Conservation (phyloP, 2,888 invertebrate species). For the Dynastes maya region DNA sequence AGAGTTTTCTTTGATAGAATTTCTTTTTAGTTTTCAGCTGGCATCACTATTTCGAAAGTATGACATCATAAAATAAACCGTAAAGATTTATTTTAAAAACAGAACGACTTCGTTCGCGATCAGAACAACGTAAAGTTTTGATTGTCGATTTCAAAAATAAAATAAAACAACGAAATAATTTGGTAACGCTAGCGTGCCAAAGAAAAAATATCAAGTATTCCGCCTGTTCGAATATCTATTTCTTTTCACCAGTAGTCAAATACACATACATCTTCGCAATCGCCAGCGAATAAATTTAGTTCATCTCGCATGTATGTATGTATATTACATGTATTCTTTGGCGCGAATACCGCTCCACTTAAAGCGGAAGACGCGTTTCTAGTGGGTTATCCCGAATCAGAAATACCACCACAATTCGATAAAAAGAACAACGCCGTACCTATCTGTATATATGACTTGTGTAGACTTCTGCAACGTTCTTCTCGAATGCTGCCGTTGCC, state of each 20-base stretch:
- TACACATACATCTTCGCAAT: slow-evolving; percentile 8
- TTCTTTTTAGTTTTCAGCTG: slow-evolving; percentile 20
- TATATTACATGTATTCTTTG: not conserved
- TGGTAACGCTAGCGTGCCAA: slow-evolving; percentile 14
- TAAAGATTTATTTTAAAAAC: slow-evolving; percentile 24
- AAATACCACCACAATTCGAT: slow-evolving; percentile 40
- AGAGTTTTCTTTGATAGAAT: not conserved
- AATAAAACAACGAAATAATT: not conserved
- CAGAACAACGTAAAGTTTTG: slow-evolving; percentile 12
- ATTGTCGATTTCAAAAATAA: slow-evolving; percentile 31
- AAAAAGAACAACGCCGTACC: slow-evolving; percentile 32
- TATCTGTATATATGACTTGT: slow-evolving; percentile 22
- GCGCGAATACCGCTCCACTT: slow-evolving; percentile 35
- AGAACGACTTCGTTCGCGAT: not conserved
- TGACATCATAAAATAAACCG: slow-evolving; percentile 16
- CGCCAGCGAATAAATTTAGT: slow-evolving; percentile 30
- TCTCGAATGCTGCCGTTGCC: slow-evolving; percentile 10
- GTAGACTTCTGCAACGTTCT: slow-evolving; percentile 28
- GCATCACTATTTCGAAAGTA: slow-evolving; percentile 10
- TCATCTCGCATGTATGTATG: not conserved
- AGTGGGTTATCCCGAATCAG: slow-evolving; percentile 41
- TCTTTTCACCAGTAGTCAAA: not conserved
- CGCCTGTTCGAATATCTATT: slow-evolving; percentile 2
- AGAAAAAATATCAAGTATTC: slow-evolving; percentile 1
- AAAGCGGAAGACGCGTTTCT: slow-evolving; percentile 35